phyloP scores from a whole-genome alignment of 1,140 invertebrate species.

The Achroia grisella region DNA sequence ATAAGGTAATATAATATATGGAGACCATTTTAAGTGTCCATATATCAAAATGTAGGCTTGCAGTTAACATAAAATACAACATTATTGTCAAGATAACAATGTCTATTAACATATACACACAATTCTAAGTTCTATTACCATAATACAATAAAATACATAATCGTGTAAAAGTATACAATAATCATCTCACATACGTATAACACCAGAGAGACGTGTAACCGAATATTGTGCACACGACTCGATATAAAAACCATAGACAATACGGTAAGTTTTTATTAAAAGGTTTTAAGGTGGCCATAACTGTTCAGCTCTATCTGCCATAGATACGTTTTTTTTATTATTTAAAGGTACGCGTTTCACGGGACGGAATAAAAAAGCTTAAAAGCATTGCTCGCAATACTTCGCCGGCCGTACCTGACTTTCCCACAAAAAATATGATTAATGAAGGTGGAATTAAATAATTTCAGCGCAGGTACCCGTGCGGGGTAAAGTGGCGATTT shows the following conservation, averaged over 20 bases:
- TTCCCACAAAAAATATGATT: constrained; percentile 60
- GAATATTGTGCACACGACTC: constrained; percentile 42
- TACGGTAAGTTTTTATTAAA: constrained; percentile 14
- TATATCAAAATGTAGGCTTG: no score
- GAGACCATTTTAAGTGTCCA: no score
- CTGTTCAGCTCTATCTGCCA: constrained; percentile 4
- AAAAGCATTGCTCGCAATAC: constrained; percentile 42
- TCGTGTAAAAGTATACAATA: no score
- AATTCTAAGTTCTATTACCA: no score
- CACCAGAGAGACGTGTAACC: constrained; percentile 9
- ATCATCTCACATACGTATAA: no score
- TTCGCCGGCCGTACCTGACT: constrained; percentile 30
- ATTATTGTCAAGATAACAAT: no score
- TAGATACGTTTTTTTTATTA: background rate
- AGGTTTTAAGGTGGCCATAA: constrained; percentile 12
- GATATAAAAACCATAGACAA: constrained; percentile 32
- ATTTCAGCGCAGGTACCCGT: constrained; percentile 41
- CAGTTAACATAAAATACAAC: no score
- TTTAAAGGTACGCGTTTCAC: no score
- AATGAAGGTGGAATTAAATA: constrained; percentile 56
- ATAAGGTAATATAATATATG: no score
- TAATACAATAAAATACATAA: no score
- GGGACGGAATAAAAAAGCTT: constrained; percentile 26
- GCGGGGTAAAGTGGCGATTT: constrained; percentile 35
- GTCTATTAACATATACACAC: no score